Evolutionary conservation across 2,888 invertebrate genomes (phyloP), one percentile per base, ranked within the genome.

Genomic region (Micoletzkya japonica): DNA sequence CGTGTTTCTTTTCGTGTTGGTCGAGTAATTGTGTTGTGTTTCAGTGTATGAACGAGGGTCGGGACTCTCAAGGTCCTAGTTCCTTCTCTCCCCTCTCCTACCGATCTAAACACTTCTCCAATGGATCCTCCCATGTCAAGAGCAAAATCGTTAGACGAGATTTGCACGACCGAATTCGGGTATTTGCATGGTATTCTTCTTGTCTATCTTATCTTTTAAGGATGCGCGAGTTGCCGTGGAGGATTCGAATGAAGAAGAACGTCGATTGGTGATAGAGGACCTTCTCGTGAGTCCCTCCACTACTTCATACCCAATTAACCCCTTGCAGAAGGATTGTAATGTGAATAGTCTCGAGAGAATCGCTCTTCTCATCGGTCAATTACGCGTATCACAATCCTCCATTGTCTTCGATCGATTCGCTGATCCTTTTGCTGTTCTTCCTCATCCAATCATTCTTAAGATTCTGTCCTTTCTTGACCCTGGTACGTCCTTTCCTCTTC

Each of bases 361-460:
- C 4, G 36, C 50, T 20, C n/a, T 10, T 1, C 37, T 70, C 14
- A 70, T 70, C 4, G 17, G 39, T 10, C 4, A 52, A 24, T 50
- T 70, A 34, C 6, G 60, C 49, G 70, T 70, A 20, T 28, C 60
- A 14, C 50, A 39, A 39, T 28, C 28, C 24, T 39, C 32, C 37
- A 56, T 60, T 26, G 24, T 10, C 2, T 59, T 39, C 32, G 50
- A 50, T 17, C 17, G 54, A 34, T 28, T 34, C 34, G 44, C 34
- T n/a, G 70, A 70, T 54, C 70, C 70, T 1, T 70, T 70, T 56
- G 26, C 61, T 6, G 39, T 70, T 50, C 61, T 70, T 6, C 70
- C 70, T 1, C 54, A 44, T 60, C 70, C 57, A 7, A 59, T 70
- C n/a, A 60, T 56, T 4, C 30, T 60, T 34, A 59, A 60, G 32